These are phyloP conservation scores for Myiotriccus ornatus DNA, from an alignment of 2,797 vertebrate genomes.

Conservation along the genomic window DNA sequence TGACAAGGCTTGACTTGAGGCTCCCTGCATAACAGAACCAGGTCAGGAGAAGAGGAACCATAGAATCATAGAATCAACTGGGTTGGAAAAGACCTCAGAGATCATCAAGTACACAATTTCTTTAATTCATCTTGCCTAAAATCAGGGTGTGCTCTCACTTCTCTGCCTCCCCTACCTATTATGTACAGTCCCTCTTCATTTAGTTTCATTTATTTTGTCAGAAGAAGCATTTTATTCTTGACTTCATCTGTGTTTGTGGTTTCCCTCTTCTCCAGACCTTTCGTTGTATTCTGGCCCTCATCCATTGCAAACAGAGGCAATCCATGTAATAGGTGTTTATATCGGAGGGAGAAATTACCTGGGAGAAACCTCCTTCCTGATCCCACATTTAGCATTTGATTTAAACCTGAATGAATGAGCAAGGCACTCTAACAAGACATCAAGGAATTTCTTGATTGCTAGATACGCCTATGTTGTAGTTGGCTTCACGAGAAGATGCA, in stretches of 20 bases:
- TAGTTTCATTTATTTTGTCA: too few species aligned
- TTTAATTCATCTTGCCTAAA: background rate
- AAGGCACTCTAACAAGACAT: background rate
- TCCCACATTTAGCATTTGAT: background rate
- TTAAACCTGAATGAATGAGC: background rate
- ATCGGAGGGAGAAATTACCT: background rate
- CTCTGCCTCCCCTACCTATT: background rate
- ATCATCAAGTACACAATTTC: background rate
- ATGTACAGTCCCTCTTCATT: background rate
- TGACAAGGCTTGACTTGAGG: background rate
- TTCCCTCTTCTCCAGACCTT: background rate
- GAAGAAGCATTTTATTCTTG: background rate
- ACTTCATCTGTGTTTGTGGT: background rate
- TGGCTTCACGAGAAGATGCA: background rate
- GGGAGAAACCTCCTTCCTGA: background rate
- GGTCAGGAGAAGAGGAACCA: background rate
- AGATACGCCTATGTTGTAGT: background rate
- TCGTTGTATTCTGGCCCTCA: background rate
- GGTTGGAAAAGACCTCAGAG: too few species aligned
- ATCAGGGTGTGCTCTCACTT: background rate
- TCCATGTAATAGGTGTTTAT: background rate
- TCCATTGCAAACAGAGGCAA: background rate
- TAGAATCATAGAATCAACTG: too few species aligned
- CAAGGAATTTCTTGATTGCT: background rate
- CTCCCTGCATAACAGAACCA: background rate